Base-by-base conservation (phyloP, 2,113 vertebrate species). In the Phrynocephalus versicolor region DNA sequence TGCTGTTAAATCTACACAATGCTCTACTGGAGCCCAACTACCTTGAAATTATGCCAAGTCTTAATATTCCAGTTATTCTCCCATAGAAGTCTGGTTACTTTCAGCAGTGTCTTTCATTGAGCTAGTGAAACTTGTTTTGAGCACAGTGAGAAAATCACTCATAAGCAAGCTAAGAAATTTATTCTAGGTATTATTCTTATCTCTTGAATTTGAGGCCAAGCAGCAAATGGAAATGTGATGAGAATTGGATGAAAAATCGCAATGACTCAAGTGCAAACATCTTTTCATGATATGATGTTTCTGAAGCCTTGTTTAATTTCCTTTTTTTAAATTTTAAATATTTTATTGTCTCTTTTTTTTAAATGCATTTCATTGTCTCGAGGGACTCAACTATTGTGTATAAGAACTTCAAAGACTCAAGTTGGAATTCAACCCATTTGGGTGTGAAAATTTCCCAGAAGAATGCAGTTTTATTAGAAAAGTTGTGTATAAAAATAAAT, bases 331-430 rank as follows among this genome's bases (percentile, higher is more conserved):
- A 95, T 96, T 96, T 93, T 91, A 93, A 92, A 86, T 84, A 85
- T 88, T 90, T 92, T 91, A 35, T 88, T 95, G 89, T 96, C 92
- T 93, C 95, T 96, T 92, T 95, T 92, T 92, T 93, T 89, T 23
- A 79, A 73, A 95, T 90, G 93, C 92, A 94, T 95, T 95, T 94
- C 92, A 93, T 95, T 96, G 89, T 93, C 88, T 92, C 90, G 91
- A 96, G 95, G 95, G 95, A 95, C 95, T 95, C 89, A 90, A 91
- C 93, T 94, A 92, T 94, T 96, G 94, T 91, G 88, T 93, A 84
- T 94, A 94, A 93, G 91, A 94, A 88, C 95, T 96, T 93, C 92
- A 95, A 95, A 95, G 91, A 91, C 88, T 93, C 87, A 84, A 94
- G 89, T 95, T 95, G 93, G 92, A 94, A 94, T 88, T 92, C 90